These are phyloP conservation scores for Pyrocephalus nanus DNA, from an alignment of 2,797 vertebrate species.

Conservation along the genomic window DNA sequence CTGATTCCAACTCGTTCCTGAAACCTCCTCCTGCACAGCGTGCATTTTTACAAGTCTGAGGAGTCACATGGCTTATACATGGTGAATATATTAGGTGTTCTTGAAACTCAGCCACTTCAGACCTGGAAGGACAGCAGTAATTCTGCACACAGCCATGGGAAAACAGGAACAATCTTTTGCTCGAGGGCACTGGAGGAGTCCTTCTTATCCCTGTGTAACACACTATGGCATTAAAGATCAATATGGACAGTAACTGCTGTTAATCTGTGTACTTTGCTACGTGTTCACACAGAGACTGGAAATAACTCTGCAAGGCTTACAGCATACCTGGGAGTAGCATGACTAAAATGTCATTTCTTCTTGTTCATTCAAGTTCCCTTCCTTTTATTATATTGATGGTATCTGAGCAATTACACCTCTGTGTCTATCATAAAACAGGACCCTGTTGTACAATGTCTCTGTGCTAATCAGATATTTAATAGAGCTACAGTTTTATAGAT, in stretches of 20 bases:
- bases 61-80: not conserved
- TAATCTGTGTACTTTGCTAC: not conserved
- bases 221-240: not conserved
- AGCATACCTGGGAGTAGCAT: not conserved
- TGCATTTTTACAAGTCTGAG: not conserved
- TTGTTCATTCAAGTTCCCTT: not conserved
- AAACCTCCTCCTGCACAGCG: not conserved
- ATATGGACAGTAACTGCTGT: not conserved
- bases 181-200: not conserved
- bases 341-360: not conserved
- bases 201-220: not conserved
- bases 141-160: not conserved
- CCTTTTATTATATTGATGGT: not conserved
- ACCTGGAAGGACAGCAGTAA: not conserved
- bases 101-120: not conserved
- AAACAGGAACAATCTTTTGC: not conserved
- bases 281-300: not conserved
- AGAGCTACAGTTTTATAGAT: not conserved
- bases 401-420: not conserved
- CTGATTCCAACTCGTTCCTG: not conserved
- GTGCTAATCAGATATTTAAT: not conserved
- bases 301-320: not conserved
- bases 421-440: not conserved
- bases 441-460: not conserved
- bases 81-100: not conserved